Evolutionary conservation across 2,888 invertebrate species (phyloP).

Genomic region (Piscicola geometra): DNA sequence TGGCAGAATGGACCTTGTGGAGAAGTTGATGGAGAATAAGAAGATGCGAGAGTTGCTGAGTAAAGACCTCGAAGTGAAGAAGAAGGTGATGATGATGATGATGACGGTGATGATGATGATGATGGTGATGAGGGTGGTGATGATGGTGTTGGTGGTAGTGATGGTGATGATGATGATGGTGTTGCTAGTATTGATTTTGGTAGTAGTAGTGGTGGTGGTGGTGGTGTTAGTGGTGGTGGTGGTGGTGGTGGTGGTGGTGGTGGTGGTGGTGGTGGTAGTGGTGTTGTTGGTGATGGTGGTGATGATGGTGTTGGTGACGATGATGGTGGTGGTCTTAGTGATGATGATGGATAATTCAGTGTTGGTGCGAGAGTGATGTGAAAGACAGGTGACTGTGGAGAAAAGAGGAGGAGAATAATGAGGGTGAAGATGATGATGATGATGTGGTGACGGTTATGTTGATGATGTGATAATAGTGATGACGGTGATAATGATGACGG

Average conservation of each 20-base stretch:
- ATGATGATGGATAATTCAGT: slow-evolving; percentile 26
- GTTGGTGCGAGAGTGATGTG: too few species aligned
- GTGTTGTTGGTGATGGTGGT: background rate
- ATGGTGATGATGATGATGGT: slow-evolving; percentile 29
- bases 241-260: slow-evolving; percentile 25
- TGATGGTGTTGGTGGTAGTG: slow-evolving; percentile 20
- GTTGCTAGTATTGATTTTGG: slow-evolving; percentile 15
- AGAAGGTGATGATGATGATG: slow-evolving; percentile 22
- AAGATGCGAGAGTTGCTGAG: slow-evolving; percentile 9
- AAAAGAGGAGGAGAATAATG: too few species aligned
- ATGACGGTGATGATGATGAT: slow-evolving; percentile 23
- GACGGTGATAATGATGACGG: slow-evolving; percentile 10
- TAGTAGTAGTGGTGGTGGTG: slow-evolving; percentile 29
- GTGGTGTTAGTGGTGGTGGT: slow-evolving; percentile 18
- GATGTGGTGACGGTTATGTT: slow-evolving; percentile 28
- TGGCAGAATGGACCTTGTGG: slow-evolving; percentile 23
- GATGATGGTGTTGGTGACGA: slow-evolving; percentile 22
- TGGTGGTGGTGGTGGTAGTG: slow-evolving; percentile 24
- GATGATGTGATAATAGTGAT: background rate
- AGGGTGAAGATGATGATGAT: slow-evolving; percentile 18
- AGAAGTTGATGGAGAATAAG: slow-evolving; percentile 27
- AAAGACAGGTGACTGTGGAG: too few species aligned
- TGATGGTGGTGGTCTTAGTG: slow-evolving; percentile 21
- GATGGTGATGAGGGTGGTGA: slow-evolving; percentile 26
- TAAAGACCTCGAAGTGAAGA: slow-evolving; percentile 30